Percentiles rank a stretch among this genome's conserved stretches.
Conservation (phyloP, 2,888 invertebrate genomes). For the Tigriopus californicus region DNA sequence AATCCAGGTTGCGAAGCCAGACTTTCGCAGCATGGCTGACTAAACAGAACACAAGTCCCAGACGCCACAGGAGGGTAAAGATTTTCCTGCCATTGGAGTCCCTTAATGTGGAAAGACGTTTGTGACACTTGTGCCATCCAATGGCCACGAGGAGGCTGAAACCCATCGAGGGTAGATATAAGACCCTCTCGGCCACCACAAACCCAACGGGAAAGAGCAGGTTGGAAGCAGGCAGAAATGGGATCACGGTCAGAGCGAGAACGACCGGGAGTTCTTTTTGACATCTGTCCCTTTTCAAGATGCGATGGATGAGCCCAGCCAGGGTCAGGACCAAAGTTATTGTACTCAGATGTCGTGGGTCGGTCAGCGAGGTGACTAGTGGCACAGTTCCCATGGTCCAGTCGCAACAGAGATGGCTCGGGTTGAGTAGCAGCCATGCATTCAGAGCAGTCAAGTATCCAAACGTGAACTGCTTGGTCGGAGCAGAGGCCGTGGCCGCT, state of each 20-base stretch:
- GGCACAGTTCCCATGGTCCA: slow-evolving; percentile 97
- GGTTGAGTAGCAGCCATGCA: slow-evolving; percentile 69
- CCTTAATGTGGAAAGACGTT: background rate
- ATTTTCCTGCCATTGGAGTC: too few species aligned
- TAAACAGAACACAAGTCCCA: slow-evolving; percentile 41
- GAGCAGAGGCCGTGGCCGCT: slow-evolving; percentile 67
- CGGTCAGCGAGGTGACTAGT: slow-evolving; percentile 54
- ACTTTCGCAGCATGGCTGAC: slow-evolving; percentile 70
- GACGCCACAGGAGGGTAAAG: background rate
- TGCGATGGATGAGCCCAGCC: slow-evolving; percentile 22
- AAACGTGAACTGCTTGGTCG: slow-evolving; percentile 70
- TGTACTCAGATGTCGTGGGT: slow-evolving; percentile 62
- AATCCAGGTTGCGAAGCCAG: slow-evolving; percentile 70
- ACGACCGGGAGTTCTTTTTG: slow-evolving; percentile 41
- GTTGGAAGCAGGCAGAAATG: slow-evolving; percentile 89
- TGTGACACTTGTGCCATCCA: slow-evolving; percentile 34
- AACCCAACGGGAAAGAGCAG: slow-evolving; percentile 94
- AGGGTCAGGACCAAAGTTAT: slow-evolving; percentile 41
- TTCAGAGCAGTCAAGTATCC: slow-evolving; percentile 80
- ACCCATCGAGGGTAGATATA: slow-evolving; percentile 95
- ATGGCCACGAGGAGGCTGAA: slow-evolving; percentile 80
- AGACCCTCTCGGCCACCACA: slow-evolving; percentile 81
- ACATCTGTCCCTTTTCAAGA: slow-evolving; percentile 26
- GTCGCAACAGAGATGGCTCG: slow-evolving; percentile 75
- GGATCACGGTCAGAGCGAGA: slow-evolving; percentile 63